Evolutionary conservation across 2,888 invertebrate species (phyloP).

Genomic region (Bombylius major): DNA sequence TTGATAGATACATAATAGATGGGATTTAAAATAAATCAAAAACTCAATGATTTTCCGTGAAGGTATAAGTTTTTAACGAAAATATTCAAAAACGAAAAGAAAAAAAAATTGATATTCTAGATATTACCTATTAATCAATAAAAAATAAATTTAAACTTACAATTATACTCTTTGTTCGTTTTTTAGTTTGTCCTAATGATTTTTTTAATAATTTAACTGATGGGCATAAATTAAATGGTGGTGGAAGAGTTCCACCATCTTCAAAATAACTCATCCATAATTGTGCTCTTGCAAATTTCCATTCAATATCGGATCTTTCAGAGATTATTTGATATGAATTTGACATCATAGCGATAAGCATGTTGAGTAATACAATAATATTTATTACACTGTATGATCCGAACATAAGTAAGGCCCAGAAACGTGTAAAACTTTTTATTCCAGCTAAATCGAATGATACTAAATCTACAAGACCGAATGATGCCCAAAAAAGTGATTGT

Average conservation of each 20-base stretch:
- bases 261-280: conserved; percentile 97
- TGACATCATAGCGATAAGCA: conserved; percentile 99
- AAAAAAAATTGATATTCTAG: too few relatives aligned
- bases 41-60: too few relatives aligned
- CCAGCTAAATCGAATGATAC: conserved; percentile 89
- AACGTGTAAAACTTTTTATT: conserved; percentile 89
- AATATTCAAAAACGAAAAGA: too few relatives aligned
- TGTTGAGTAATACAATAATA: conserved; percentile 90
- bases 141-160: conserved; percentile 33
- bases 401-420: conserved; percentile 95
- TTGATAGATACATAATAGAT: too few relatives aligned
- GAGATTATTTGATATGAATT: conserved; percentile 97
- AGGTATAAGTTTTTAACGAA: too few relatives aligned
- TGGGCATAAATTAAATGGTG: conserved; percentile 89
- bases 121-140: too few relatives aligned
- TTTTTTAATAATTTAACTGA: conserved; percentile 59
- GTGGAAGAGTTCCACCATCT: conserved; percentile 80
- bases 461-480: conserved; percentile 90
- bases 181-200: conserved; percentile 37
- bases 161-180: conserved; percentile 46
- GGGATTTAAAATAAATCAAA: too few relatives aligned
- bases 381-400: conserved; percentile 96
- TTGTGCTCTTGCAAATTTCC: conserved; percentile 94
- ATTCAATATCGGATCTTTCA: conserved; percentile 88
- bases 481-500: conserved; percentile 96